Evolutionary conservation across 2,888 invertebrate species (phyloP), one percentile per base, ranked within the genome.

Genomic region (Ophion ellenae): DNA sequence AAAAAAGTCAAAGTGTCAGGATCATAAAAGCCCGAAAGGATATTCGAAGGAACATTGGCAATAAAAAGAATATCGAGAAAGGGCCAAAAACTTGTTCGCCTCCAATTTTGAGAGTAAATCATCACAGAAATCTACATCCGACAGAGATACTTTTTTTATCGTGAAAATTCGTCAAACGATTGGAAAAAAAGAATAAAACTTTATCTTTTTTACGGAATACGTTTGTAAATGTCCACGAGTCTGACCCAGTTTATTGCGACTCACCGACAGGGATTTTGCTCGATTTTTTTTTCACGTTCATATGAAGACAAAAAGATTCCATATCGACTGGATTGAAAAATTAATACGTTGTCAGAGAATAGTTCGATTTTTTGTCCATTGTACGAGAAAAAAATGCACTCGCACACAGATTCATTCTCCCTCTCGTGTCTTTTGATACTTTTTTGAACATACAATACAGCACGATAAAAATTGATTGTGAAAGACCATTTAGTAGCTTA

Each of bases 381-480:
- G 47, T 24, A 61, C 11, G n/a, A 75, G 17, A 53, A 53, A 73
- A 73, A 61, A 73, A 45, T 24, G 69, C 24, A 10, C n/a, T 24
- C 61, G 20, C 47, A 47, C 24, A n/a, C 40, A 17, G 20, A 28
- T 40, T 40, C n/a, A 14, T 32, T 32, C 40, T 61, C 9, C 14
- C 61, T 63, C 61, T 61, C 61, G 61, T 28, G 24, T 61, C 45
- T 45, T 32, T 63, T 74, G 40, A 14, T 63, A 64, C 32, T 83
- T 83, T 79, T 53, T 73, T 20, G 36, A 40, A 24, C 32, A 32
- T 63, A 17, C 17, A 24, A 64, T 63, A 73, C 53, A 47, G 57
- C 40, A 45, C 20, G 66, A 69, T 59, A 53, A 64, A 64, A 74
- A 67, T 53, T 77, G n/a, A 70, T 82, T 75, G 24, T 61, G 28